phyloP scores from a whole-genome alignment of 1,140 invertebrate genomes.

The Drepana arcuata region DNA sequence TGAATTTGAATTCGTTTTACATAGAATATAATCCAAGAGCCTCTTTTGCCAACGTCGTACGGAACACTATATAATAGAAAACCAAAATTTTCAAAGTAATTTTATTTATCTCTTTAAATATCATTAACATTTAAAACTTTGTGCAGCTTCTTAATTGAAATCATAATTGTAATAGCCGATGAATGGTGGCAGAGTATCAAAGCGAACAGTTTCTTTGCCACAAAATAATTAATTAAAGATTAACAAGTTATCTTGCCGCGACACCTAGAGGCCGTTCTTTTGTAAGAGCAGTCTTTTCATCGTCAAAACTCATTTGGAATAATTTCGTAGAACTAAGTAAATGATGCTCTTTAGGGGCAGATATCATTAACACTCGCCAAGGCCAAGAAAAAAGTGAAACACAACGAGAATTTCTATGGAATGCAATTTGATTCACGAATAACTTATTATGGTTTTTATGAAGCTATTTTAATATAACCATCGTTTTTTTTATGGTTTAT shows the following conservation, averaged over 20 bases:
- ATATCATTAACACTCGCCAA: constrained; percentile 60
- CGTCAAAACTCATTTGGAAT: constrained; percentile 70
- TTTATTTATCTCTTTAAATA: constrained; percentile 11
- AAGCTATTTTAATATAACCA: too few species aligned
- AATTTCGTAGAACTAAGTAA: constrained; percentile 69
- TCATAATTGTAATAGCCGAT: constrained; percentile 43
- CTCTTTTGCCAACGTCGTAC: too few species aligned
- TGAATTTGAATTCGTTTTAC: too few species aligned
- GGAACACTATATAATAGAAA: too few species aligned
- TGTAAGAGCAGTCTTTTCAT: constrained; percentile 64
- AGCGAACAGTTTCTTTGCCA: constrained; percentile 53
- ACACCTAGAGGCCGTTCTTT: constrained; percentile 62
- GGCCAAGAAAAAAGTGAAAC: too few species aligned
- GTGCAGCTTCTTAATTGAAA: constrained; percentile 48
- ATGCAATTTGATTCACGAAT: too few species aligned
- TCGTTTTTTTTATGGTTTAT: too few species aligned
- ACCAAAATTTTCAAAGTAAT: too few species aligned
- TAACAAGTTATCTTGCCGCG: constrained; percentile 64
- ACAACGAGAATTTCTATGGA: too few species aligned
- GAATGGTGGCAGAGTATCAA: constrained; percentile 43
- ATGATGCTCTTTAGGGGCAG: constrained; percentile 66
- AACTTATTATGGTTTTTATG: too few species aligned
- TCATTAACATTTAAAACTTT: too few species aligned
- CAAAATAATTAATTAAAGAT: constrained; percentile 67
- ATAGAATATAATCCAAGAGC: too few species aligned